Conservation (phyloP, 2,888 invertebrate species). For the Ariolimax columbianus region DNA sequence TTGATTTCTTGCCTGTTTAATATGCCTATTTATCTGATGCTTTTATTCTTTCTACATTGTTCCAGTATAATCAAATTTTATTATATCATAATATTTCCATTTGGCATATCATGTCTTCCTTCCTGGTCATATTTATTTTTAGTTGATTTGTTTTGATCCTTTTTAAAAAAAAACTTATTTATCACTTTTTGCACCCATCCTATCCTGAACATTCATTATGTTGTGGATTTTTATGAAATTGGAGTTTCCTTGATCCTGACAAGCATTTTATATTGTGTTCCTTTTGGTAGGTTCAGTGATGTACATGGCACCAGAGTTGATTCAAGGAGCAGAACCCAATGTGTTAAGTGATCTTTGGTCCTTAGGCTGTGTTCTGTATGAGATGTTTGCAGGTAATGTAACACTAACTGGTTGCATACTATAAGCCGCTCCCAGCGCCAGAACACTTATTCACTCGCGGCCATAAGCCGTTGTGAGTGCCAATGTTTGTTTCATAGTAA, state of each 20-base stretch:
- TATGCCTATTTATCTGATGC: too few relatives aligned
- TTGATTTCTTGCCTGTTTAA: too few relatives aligned
- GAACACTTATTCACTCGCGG: too few relatives aligned
- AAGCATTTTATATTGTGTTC: background rate
- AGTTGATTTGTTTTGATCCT: too few relatives aligned
- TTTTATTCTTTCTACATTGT: too few relatives aligned
- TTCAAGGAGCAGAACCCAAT: slow-evolving; percentile 71
- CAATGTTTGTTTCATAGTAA: too few relatives aligned
- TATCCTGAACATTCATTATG: background rate
- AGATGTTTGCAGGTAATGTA: slow-evolving; percentile 76
- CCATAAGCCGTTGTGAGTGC: too few relatives aligned
- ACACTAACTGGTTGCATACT: too few relatives aligned
- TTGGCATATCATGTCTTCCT: too few relatives aligned
- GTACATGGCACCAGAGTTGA: slow-evolving; percentile 78
- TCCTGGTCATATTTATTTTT: background rate
- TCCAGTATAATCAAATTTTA: too few relatives aligned
- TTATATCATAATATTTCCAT: too few relatives aligned
- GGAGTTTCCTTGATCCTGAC: background rate
- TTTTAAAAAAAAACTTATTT: background rate
- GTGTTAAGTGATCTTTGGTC: slow-evolving; percentile 77
- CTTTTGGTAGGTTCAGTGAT: slow-evolving; percentile 64
- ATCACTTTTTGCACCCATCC: background rate
- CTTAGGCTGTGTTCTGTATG: slow-evolving; percentile 77
- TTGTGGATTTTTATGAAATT: background rate
- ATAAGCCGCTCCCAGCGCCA: too few relatives aligned